Evolutionary conservation across 2,888 invertebrate genomes (phyloP), one percentile per base, ranked within the genome.

Genomic region (Lepetodrilus schrolli): DNA sequence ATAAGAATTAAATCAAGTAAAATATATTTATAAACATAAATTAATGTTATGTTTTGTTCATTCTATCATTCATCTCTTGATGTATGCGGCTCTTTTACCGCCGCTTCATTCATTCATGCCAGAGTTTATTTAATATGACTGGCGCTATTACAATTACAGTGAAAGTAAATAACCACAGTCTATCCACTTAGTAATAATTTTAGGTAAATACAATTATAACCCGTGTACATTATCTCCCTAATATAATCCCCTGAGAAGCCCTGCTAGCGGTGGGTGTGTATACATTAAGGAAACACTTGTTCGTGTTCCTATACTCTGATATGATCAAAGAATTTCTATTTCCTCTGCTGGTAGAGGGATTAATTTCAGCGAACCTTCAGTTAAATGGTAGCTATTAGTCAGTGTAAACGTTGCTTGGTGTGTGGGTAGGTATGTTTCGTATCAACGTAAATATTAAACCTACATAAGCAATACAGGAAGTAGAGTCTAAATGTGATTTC

Each of bases 131-230:
- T 58, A 58, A 58, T 58, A 23, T 58, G 17, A 26, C 26, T 58
- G 58, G 58, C 58, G 58, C 58, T 58, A 58, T 58, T 58, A 58
- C 58, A 30, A 58, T 58, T 58, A 58, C 30, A 30, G 58, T 34
- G 17, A 58, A 58, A 34, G 58, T 58, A 58, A 58, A 58, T 58
- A 58, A 58, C 58, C 58, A 58, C 26, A 34, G 58, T 58, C 58
- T 58, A 58, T 58, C 58, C 58, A 58, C 58, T 58, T 58, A 58
- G 58, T 58, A 58, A 26, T 58, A 58, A 58, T 58, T 58, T 30
- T 30, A 30, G 13, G 58, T 58, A 58, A 58, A 58, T 34, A 58
- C 58, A 58, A 58, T 58, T 58, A 58, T 34, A 58, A 30, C 30
- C 34, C 58, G 58, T 58, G 34, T 58, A 58, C 58, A 58, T 58